Conservation (phyloP, 1,140 invertebrate genomes). For the Drosophila littoralis region DNA sequence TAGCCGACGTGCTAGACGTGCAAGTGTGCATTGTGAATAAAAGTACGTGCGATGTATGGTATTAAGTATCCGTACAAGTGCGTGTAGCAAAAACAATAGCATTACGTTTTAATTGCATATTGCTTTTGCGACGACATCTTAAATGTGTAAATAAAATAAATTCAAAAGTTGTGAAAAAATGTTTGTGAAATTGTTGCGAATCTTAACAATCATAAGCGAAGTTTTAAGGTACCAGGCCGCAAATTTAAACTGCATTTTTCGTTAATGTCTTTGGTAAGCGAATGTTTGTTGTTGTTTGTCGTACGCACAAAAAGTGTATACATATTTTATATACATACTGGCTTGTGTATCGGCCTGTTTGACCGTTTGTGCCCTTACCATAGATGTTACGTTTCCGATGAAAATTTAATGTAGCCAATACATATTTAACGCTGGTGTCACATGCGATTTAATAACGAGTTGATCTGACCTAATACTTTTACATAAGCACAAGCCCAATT, state of each 20-base stretch:
- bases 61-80: constrained; percentile 57
- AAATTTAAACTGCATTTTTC: constrained; percentile 42
- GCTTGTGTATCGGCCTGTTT: constrained; percentile 21
- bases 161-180: background rate
- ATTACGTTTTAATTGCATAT: constrained; percentile 60
- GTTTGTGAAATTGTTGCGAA: constrained; percentile 1
- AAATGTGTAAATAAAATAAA: constrained; percentile 24
- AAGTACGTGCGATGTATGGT: constrained; percentile 1
- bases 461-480: background rate
- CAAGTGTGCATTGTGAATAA: constrained; percentile 55
- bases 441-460: background rate
- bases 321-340: constrained; percentile 34
- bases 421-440: background rate
- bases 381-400: constrained; percentile 39
- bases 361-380: constrained; percentile 42
- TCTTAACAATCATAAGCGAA: background rate
- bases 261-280: constrained; percentile 42
- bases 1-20: constrained; percentile 42
- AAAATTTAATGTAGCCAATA: constrained; percentile 1
- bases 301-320: constrained; percentile 8
- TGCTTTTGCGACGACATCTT: constrained; percentile 27
- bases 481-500: too few relatives aligned
- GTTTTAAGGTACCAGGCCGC: background rate
- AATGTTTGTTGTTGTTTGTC: constrained; percentile 32
- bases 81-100: constrained; percentile 56